These are phyloP conservation scores for Austrolebias charrua DNA, from an alignment of 2,797 vertebrate species.

Conservation along the genomic window DNA sequence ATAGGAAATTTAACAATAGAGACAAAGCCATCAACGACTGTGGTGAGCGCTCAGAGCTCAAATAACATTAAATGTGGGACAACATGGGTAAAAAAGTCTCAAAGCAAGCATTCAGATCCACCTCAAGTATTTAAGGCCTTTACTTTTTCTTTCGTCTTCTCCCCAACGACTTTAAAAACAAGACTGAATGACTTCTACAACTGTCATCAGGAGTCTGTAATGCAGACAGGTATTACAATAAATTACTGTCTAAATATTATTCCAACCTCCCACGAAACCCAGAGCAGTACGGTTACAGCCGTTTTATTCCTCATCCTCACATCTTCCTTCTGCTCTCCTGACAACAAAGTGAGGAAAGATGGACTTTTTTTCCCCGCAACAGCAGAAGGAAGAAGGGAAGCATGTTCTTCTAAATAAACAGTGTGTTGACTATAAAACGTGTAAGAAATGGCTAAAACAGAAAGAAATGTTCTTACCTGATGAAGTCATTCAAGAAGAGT, in stretches of 20 bases:
- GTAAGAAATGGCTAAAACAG: no score
- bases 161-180: neutral
- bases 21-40: no score
- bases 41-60: no score
- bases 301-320: constrained; percentile 39
- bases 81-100: no score
- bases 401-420: constrained; percentile 7
- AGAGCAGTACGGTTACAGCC: constrained; percentile 38
- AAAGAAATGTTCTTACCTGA: constrained; percentile 59
- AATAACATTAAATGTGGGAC: no score
- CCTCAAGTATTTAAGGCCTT: no score
- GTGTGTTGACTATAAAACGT: constrained; percentile 16
- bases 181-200: neutral
- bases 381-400: constrained; percentile 18
- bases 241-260: constrained; percentile 46
- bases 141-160: neutral
- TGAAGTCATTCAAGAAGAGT: constrained; percentile 12
- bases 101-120: no score
- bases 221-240: constrained; percentile 36
- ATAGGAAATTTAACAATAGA: no score
- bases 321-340: constrained; percentile 33
- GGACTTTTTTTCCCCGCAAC: constrained; percentile 22
- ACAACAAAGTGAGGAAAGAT: constrained; percentile 26
- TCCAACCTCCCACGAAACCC: constrained; percentile 33
- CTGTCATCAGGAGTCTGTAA: constrained; percentile 39